Conservation (phyloP, 1,140 invertebrate genomes). For the Scaptodrosophila lebanonensis region DNA sequence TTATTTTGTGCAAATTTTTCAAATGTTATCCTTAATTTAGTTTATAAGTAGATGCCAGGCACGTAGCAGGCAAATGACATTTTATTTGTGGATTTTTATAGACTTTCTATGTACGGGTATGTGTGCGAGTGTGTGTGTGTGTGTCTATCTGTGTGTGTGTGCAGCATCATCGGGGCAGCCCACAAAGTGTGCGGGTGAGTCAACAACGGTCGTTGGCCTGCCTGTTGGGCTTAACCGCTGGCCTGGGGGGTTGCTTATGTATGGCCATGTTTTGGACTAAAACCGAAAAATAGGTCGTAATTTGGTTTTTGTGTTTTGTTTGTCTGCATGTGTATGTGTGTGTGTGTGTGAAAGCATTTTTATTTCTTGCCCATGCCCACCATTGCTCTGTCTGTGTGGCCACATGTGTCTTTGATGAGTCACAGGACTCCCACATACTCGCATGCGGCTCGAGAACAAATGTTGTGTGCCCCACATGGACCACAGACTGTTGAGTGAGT, state of each 20-base stretch:
- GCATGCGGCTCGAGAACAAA: too few relatives aligned
- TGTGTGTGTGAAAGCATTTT: too few relatives aligned
- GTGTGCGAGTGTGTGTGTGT: conserved; percentile 12
- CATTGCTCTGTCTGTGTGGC: conserved; percentile 27
- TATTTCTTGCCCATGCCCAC: conserved; percentile 6
- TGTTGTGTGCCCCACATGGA: background rate
- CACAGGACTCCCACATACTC: conserved; percentile 8
- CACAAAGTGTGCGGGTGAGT: conserved; percentile 3
- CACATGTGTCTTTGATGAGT: conserved; percentile 70
- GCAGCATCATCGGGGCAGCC: conserved; percentile 7
- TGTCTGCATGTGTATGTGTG: conserved; percentile 7
- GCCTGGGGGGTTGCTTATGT: background rate
- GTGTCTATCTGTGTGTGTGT: conserved; percentile 8
- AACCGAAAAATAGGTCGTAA: conserved; percentile 67
- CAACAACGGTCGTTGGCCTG: background rate
- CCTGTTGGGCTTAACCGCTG: background rate
- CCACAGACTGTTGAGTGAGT: background rate
- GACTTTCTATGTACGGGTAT: conserved; percentile 46
- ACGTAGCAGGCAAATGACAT: conserved; percentile 72
- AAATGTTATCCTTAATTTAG: conserved; percentile 76
- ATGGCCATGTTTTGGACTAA: background rate
- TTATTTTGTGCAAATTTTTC: conserved; percentile 76
- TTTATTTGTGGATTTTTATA: conserved; percentile 76
- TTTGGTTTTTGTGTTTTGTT: conserved; percentile 52
- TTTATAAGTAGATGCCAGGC: conserved; percentile 73